Evolutionary conservation across 2,113 vertebrate species (phyloP), one percentile per base, ranked within the genome.

Genomic region (Thymallus thymallus): DNA sequence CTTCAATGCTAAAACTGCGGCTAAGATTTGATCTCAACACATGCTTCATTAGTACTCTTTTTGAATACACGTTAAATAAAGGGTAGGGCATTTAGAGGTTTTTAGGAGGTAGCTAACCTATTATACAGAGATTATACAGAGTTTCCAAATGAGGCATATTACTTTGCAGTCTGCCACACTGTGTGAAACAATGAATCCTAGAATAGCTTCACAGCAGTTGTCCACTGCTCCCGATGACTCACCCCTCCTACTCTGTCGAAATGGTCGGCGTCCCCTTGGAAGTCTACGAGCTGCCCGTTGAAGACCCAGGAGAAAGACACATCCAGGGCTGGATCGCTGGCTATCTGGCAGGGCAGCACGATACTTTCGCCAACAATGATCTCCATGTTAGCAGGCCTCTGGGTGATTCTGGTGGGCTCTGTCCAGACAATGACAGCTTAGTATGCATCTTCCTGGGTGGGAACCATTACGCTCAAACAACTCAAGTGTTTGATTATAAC

Each of bases 231-330:
- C 22, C 62, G 84, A 93, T 86, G 85, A 94, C 97, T 97, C 88
- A 98, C 96, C 94, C 96, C 95, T 63, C 96, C 96, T 30, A 96
- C 95, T 93, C 94, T 95, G 85, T 98, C 96, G 63, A 96, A 95
- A 85, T 98, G 96, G 51, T 95, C 92, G 23, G 92, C 85, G 0
- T 97, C 95, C 72, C 90, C 91, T 85, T 92, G 92, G 90, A 98
- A 95, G 87, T 97, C 93, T 0, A 96, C 90, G 77, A 94, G 93
- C 46, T 86, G 93, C 14, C 96, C 96, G 2, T 98, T 98, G 90
- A 97, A 96, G 80, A 95, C 97, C 97, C 97, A 98, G 14, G 94
- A 95, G 90, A 98, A 98, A 74, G 89, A 93, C 76, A 95, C 94
- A 72, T 94, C 95, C 88, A 98, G 89, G 12, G 94, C 84, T 6